Base-by-base conservation (phyloP, 2,888 invertebrate genomes). In the Polyploca ridens region DNA sequence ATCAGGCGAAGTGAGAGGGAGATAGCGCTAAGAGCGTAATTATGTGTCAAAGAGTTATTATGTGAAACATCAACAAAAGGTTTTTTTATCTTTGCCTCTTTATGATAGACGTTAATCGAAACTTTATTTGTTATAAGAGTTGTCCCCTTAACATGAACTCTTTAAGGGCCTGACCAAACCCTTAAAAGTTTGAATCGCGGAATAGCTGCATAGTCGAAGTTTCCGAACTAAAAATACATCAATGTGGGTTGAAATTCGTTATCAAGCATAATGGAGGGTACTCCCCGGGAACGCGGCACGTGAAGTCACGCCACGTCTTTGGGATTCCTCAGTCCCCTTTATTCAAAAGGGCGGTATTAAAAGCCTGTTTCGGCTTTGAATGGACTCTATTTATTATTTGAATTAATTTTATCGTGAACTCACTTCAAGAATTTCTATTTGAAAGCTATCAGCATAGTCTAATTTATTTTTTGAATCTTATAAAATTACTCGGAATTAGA, bases 271-370 rank as follows among this genome's bases (percentile, higher is more conserved):
- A 81, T 83, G 75, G 75, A 68, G 79, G 79, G 72, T 69, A 67
- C 66, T 73, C 72, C 69, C 73, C 68, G 68, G 76, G 77, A 81
- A 81, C 81, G 75, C 75, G 82, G 82, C 82, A 82, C 85, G 85
- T 84, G 82, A 75, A 70, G 64, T 66, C 67, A 64, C 63, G 72
- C 68, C 73, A 74, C 76, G 79, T 76, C 68, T 69, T 58, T 72
- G 75, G 80, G 78, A 79, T 83, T 76, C 76, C 74, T 68, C 69
- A 64, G 86, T 88, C 87, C 82, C 74, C 84, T 85, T 84, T 86
- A 88, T 88, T 87, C 87, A 88, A 88, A 86, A 82, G 81, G 76
- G 73, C 77, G 70, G 80, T 81, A 80, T 78, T 72, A 68, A 71
- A 74, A 69, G 73, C 72, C 76, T 76, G 77, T 83, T 81, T 76